Conservation (phyloP, 2,888 invertebrate genomes). For the Cyrtodaria siliqua region DNA sequence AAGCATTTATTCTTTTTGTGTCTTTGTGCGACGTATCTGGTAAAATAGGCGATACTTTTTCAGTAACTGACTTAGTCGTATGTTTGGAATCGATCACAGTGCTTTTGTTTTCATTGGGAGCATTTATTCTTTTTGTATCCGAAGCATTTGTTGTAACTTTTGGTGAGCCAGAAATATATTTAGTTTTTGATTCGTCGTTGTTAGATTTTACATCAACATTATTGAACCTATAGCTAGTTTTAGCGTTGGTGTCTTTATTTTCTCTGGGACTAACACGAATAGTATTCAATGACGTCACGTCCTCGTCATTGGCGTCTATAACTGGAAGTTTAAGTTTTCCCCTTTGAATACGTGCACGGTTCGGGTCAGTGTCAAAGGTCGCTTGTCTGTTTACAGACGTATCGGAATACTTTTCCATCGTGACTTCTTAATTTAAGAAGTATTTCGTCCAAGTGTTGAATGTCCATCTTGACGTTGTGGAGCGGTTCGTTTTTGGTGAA, state of each 20-base stretch:
- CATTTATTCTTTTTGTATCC: not conserved
- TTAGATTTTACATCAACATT: too few relatives aligned
- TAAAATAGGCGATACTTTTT: too few relatives aligned
- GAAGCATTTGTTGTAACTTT: not conserved
- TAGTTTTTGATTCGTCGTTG: too few relatives aligned
- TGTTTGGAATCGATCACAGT: too few relatives aligned
- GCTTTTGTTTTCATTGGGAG: not conserved
- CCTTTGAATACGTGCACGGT: constrained; percentile 31
- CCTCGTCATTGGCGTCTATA: constrained; percentile 25
- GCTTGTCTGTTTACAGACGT: constrained; percentile 51
- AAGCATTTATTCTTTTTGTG: not conserved
- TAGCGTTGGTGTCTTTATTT: constrained; percentile 1
- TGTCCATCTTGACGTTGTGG: too few relatives aligned
- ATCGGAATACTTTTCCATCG: not conserved
- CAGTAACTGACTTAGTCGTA: too few relatives aligned
- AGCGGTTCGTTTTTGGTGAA: too few relatives aligned
- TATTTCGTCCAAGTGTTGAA: too few relatives aligned
- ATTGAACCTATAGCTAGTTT: not conserved
- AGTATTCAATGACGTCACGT: too few relatives aligned
- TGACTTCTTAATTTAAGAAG: too few relatives aligned
- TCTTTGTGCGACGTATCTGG: too few relatives aligned
- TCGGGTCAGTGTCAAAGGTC: constrained; percentile 71
- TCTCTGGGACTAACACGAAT: not conserved
- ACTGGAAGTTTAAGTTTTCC: constrained; percentile 50
- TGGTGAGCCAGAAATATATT: too few relatives aligned